Evolutionary conservation across 2,888 invertebrate species (phyloP), one percentile per base, ranked within the genome.

Genomic region (Drosophila yooni): DNA sequence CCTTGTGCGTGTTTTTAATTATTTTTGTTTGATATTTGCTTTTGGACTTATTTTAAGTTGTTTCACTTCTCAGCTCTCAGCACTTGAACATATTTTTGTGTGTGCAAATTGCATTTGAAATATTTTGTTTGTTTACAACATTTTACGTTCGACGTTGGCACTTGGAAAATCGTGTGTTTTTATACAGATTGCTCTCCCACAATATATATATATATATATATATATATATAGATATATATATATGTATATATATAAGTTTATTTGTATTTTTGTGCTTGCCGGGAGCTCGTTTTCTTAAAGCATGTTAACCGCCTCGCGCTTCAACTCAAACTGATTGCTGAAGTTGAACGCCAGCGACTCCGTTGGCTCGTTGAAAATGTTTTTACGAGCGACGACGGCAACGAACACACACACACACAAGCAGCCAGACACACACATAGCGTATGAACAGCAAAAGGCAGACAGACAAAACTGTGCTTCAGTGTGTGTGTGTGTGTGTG

Each of bases 271-370:
- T 62, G 34, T 46, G 59, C 33, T 64, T 69, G 78, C 70, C 78
- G 87, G 91, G 91, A 91, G 91, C 92, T 88, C 89, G 84, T 89
- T 90, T 89, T 88, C 82, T 84, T 81, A 90, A 90, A 88, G 84
- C 93, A 93, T 93, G 91, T 91, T 92, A 89, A 91, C 92, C 92
- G 92, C 92, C 91, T 91, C 91, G 92, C 93, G 93, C 91, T 91
- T 92, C 91, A 92, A 93, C 91, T 92, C 91, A 83, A 92, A 93
- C 92, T 93, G 92, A 93, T 91, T 92, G 90, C 88, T 88, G 86
- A 82, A 87, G 86, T 91, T 89, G 87, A 86, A 89, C 82, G 85
- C 87, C 64, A 83, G 81, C 87, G 87, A 92, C 92, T 89, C 92
- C 92, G 91, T 92, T 91, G 92, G 91, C 91, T 92, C 86, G 91